Percentiles rank a stretch among this genome's conserved stretches.
These are phyloP conservation scores for Cathartes aura DNA, from an alignment of 2,113 vertebrate species.

Conservation along the genomic window DNA sequence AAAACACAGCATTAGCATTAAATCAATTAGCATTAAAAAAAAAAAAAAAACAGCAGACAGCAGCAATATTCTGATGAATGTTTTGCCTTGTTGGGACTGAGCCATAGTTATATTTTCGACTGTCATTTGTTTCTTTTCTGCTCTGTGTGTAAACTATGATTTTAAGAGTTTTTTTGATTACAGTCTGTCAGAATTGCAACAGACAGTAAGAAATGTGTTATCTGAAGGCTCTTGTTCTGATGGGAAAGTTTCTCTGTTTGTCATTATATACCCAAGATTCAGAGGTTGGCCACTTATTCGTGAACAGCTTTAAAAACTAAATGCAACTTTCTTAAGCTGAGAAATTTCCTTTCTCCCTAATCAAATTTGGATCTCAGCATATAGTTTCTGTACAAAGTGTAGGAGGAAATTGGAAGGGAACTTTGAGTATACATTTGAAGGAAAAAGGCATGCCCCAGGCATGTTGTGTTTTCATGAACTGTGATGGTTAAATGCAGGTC, in stretches of 20 bases:
- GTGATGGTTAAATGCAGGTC: background rate
- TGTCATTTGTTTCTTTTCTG: background rate
- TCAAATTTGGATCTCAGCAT: background rate
- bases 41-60: background rate
- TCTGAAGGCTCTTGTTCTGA: background rate
- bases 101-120: background rate
- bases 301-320: background rate
- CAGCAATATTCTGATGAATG: background rate
- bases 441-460: background rate
- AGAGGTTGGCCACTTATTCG: background rate
- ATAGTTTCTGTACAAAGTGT: background rate
- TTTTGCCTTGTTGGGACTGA: background rate
- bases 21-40: background rate
- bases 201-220: background rate
- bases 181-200: background rate
- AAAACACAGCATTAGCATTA: background rate
- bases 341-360: background rate
- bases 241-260: background rate
- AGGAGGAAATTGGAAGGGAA: background rate
- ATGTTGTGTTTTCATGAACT: background rate
- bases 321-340: background rate
- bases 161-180: background rate
- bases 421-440: background rate
- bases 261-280: background rate
- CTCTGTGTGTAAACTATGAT: background rate